Percentiles rank a stretch among this genome's conserved stretches.
Conservation (phyloP, 2,888 invertebrate genomes). For the Cephus nigrinus region DNA sequence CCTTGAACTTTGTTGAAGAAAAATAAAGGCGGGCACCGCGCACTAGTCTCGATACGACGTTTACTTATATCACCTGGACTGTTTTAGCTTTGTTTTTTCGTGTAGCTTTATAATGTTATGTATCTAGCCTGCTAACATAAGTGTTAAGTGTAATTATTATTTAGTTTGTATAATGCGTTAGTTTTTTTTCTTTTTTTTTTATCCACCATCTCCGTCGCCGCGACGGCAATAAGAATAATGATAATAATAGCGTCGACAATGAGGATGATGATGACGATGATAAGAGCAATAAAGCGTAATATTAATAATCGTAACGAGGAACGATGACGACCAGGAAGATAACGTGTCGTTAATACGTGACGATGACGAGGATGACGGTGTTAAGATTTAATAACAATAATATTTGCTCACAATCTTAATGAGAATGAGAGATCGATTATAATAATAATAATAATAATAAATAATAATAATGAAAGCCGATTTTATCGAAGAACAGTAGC, state of each 20-base stretch:
- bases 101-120: conserved; percentile 21
- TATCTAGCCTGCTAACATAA: conserved; percentile 62
- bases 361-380: too few relatives aligned
- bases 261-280: too few relatives aligned
- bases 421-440: too few relatives aligned
- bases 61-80: conserved; percentile 37
- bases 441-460: too few relatives aligned
- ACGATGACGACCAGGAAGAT: too few relatives aligned
- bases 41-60: conserved; percentile 34
- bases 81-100: conserved; percentile 12
- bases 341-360: too few relatives aligned
- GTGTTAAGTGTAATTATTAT: conserved; percentile 54
- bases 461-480: too few relatives aligned
- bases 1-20: conserved; percentile 5
- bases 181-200: conserved; percentile 18
- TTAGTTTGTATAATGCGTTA: conserved; percentile 52
- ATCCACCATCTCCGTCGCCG: too few relatives aligned
- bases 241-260: too few relatives aligned
- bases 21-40: background rate
- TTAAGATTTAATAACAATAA: conserved; percentile 37
- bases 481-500: background rate
- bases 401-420: conserved; percentile 42
- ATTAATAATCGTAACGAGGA: too few relatives aligned
- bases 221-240: too few relatives aligned
- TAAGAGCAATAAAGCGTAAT: too few relatives aligned